Evolutionary conservation across 2,797 vertebrate species (phyloP), one percentile per base, ranked within the genome.

Genomic region (Rhincodon typus): DNA sequence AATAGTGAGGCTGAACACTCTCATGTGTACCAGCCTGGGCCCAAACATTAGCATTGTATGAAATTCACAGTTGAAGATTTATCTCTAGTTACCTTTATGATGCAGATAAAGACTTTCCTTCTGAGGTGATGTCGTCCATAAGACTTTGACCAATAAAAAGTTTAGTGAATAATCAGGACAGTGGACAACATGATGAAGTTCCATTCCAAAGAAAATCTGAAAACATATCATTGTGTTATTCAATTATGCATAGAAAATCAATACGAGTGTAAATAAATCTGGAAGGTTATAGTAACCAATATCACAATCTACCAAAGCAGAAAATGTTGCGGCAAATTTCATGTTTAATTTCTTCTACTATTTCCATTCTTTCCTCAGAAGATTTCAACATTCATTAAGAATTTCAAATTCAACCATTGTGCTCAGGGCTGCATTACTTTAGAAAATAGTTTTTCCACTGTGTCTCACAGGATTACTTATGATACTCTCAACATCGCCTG

Each of bases 401-500:
- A 93, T 93, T 67, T 93, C 90, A 93, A 93, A 67, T 93, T 93
- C 90, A 67, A 38, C 90, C 17, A 67, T 62, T 38, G n/a, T 67
- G 90, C 62, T 67, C 90, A 38, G 66, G 21, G 62, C 62, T 67
- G 34, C 66, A 38, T 93, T 42, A 93, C 62, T 38, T 93, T 67
- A 38, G 30, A n/a, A 93, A 93, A 93, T 93, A 93, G 34, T 67
- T 93, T 93, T 67, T 93, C 0, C 57, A n/a, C 57, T 10, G 57
- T 90, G 50, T 91, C 88, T 66, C 34, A 21, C 17, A 2, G n/a
- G 90, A 67, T 38, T 93, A 42, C 30, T 91, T 67, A 66, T n/a
- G n/a, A 38, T 57, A 91, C 17, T 91, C 34, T 21, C n/a, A 57
- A 91, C 34, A 88, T 88, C 23, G 90, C 62, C 34, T 38, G 57